Evolutionary conservation across 2,113 vertebrate genomes (phyloP), one percentile per base, ranked within the genome.

Genomic region (Hippocampus comes): DNA sequence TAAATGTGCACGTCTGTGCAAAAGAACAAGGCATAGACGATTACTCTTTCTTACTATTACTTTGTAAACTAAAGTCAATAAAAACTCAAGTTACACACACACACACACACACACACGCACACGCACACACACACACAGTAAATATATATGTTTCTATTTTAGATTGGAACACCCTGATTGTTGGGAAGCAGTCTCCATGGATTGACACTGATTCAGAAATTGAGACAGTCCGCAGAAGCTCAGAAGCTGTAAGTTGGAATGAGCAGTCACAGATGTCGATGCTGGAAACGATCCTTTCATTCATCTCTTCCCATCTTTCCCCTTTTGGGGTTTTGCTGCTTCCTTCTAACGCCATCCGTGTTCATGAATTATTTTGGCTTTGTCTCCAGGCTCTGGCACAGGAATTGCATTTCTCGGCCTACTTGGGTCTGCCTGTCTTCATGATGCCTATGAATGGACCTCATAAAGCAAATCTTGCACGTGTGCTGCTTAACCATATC

Each of bases 161-260:
- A 97, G 96, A 97, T 78, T 97, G 96, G 96, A 96, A 95, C 82
- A 97, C 95, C 0, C 92, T 97, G 57, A 94, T 97, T 74, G 96
- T 97, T 68, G 96, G 96, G 23, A 97, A 97, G 85, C 92, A 97
- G 25, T 97, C 96, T 2, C 91, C 91, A 20, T 97, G 96, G 96
- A 95, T 97, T 70, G 86, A 94, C 5, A 89, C 93, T 2, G 95
- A 97, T 84, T 94, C 95, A 1, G 93, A 95, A 74, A 86, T 95
- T 67, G 91, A 94, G 74, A 91, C 87, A 8, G 92, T 94, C 51
- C 93, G 95, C 70, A 92, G 92, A 80, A 97, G 95, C 85, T 95
- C 96, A 0, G 95, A 97, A 77, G 91, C 90, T n/a, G 96, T 96
- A 89, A 93, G 94, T 84, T 59, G 0, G 6, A 61, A 3, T 38